Percentiles rank a stretch among this genome's conserved stretches.
phyloP scores from a whole-genome alignment of 1,140 invertebrate species.

The Diorhabda sublineata region DNA sequence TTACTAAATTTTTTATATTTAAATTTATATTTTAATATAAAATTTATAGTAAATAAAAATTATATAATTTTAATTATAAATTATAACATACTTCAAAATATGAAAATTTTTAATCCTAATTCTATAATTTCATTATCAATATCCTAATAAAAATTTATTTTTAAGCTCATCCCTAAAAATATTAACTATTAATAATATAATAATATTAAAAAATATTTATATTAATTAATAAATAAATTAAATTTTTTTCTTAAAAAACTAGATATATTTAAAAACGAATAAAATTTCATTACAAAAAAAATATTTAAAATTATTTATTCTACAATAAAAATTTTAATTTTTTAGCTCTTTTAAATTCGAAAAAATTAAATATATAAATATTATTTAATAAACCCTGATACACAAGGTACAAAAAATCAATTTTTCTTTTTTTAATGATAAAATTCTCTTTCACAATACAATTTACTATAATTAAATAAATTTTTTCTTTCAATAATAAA shows the following conservation, averaged over 20 bases:
- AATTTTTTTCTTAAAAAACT: constrained; percentile 60
- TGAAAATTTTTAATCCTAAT: constrained; percentile 44
- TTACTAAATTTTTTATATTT: neutral
- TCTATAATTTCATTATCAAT: constrained; percentile 39
- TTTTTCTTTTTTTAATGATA: no score
- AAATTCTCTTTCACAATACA: no score
- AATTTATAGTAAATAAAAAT: constrained; percentile 47
- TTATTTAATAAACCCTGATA: no score
- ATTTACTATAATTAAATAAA: constrained; percentile 37
- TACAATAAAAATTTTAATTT: constrained; percentile 52
- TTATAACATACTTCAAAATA: constrained; percentile 32
- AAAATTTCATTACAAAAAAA: constrained; percentile 57
- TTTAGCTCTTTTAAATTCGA: constrained; percentile 55
- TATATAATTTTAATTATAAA: constrained; percentile 33
- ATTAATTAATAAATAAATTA: constrained; percentile 51
- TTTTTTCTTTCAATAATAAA: constrained; percentile 51
- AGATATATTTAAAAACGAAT: constrained; percentile 60
- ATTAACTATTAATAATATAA: constrained; percentile 46
- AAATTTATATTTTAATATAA: constrained; percentile 41
- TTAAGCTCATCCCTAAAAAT: constrained; percentile 43
- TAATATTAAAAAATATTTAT: constrained; percentile 48
- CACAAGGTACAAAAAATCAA: no score
- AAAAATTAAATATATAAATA: constrained; percentile 47
- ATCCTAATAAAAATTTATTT: constrained; percentile 42
- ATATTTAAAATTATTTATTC: constrained; percentile 54